These are phyloP conservation scores for Pardalotus punctatus DNA, from an alignment of 2,113 vertebrate species.

Conservation along the genomic window DNA sequence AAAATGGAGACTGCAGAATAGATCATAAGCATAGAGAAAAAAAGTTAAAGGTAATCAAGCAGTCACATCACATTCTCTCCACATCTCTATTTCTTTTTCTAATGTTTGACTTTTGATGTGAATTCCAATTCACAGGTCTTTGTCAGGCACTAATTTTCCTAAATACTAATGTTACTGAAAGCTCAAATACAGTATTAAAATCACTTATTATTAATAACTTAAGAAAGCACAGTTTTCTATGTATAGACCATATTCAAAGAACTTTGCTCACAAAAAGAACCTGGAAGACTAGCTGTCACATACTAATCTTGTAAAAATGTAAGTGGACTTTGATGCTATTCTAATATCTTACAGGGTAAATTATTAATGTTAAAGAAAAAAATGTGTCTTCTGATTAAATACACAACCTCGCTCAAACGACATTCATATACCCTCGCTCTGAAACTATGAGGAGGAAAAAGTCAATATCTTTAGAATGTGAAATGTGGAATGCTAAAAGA, in stretches of 20 bases:
- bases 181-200: constrained; percentile 11
- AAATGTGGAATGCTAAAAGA: constrained; percentile 41
- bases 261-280: constrained; percentile 1
- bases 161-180: constrained; percentile 13
- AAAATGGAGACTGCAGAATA: neutral
- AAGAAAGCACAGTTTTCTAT: neutral
- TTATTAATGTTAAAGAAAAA: constrained; percentile 64
- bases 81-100: neutral
- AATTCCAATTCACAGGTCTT: constrained; percentile 13
- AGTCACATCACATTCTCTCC: neutral
- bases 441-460: constrained; percentile 48
- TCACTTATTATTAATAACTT: constrained; percentile 6
- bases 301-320: constrained; percentile 33
- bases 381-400: constrained; percentile 53
- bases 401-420: neutral
- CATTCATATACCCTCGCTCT: constrained; percentile 47
- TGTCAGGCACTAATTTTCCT: constrained; percentile 35
- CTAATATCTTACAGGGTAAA: constrained; percentile 59
- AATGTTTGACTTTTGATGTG: neutral
- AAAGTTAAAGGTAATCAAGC: neutral
- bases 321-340: constrained; percentile 41
- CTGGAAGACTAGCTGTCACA: neutral
- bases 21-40: neutral
- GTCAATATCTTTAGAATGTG: constrained; percentile 59
- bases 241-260: constrained; percentile 3